These are phyloP conservation scores for Megaceryle alcyon DNA, from an alignment of 2,797 vertebrate species.

Conservation along the genomic window DNA sequence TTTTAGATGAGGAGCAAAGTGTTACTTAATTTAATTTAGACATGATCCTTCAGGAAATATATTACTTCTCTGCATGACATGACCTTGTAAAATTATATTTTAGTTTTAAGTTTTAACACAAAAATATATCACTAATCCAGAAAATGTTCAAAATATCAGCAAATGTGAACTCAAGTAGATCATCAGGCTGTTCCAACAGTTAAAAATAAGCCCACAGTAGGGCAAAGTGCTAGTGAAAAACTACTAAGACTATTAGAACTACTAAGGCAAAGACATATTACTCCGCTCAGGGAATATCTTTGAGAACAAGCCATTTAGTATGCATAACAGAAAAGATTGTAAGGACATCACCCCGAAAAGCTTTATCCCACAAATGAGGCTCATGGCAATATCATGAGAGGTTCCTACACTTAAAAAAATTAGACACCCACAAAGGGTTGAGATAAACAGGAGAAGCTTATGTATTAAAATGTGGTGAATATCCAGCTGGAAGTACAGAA, in stretches of 20 bases:
- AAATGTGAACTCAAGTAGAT: background rate
- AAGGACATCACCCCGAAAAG: background rate
- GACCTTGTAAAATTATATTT: background rate
- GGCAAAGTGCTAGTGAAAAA: background rate
- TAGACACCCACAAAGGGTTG: background rate
- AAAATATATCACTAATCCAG: background rate
- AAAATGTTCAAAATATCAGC: background rate
- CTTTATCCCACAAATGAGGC: background rate
- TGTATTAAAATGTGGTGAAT: background rate
- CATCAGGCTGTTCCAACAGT: background rate
- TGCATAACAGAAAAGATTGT: background rate
- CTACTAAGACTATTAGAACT: background rate
- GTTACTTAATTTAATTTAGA: background rate
- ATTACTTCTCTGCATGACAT: background rate
- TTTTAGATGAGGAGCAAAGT: constrained; percentile 11
- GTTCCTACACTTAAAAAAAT: background rate
- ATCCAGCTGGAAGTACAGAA: background rate
- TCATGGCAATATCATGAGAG: accelerated
- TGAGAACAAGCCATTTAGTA: background rate
- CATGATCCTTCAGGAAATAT: constrained; percentile 8
- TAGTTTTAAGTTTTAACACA: background rate
- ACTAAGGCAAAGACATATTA: background rate
- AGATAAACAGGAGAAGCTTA: background rate
- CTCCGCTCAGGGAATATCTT: background rate
- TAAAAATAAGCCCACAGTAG: background rate